A percentile compares a stretch with the other conserved stretches of the same genome.
Conservation (phyloP, 2,888 invertebrate genomes). For the Branchipolynoe longqiensis region DNA sequence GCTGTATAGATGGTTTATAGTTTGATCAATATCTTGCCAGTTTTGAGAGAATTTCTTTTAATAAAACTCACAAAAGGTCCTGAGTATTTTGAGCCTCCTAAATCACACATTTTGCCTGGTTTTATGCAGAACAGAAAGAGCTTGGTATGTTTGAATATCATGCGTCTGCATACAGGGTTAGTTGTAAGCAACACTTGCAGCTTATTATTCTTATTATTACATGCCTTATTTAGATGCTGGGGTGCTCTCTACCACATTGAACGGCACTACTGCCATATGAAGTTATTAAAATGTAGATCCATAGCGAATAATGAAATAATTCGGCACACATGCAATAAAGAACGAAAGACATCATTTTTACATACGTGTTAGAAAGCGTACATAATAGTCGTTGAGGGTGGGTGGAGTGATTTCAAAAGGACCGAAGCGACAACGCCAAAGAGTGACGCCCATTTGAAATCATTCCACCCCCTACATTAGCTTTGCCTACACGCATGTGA, state of each 20-base stretch:
- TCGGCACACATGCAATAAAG: too few species aligned
- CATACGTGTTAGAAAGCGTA: too few species aligned
- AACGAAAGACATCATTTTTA: too few species aligned
- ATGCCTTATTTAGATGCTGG: background rate
- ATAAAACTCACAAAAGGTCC: background rate
- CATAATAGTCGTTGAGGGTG: too few species aligned
- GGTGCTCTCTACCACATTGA: background rate
- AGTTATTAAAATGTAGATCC: too few species aligned
- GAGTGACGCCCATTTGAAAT: too few species aligned
- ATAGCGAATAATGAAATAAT: too few species aligned
- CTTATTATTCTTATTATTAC: background rate
- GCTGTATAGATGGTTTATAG: background rate
- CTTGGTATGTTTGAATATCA: constrained; percentile 16
- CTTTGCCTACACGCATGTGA: too few species aligned
- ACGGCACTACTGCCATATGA: too few species aligned
- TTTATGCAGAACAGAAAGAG: constrained; percentile 10
- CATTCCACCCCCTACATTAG: too few species aligned
- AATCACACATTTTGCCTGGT: constrained; percentile 21
- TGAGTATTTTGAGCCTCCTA: constrained; percentile 45
- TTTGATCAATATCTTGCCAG: background rate
- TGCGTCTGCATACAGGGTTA: background rate
- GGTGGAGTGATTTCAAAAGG: too few species aligned
- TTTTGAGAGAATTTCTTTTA: background rate
- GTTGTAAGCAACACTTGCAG: background rate
- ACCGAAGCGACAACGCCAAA: too few species aligned